These are phyloP conservation scores for Psittacula cyanocephala DNA, from an alignment of 2,113 vertebrate genomes.

Conservation along the genomic window DNA sequence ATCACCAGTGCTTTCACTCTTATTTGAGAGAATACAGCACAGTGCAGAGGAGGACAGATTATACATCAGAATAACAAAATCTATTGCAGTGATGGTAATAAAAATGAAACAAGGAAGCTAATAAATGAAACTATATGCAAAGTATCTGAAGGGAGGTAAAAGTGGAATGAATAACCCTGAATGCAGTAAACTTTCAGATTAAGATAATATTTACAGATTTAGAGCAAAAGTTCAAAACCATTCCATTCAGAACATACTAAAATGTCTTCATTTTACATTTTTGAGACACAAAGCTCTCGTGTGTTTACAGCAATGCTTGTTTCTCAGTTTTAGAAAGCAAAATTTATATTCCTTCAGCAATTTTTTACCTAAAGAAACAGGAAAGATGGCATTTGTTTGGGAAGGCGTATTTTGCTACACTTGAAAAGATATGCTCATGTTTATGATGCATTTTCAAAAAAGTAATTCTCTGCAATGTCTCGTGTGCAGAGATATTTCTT, in stretches of 20 bases:
- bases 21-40: not conserved
- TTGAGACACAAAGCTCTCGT: not conserved
- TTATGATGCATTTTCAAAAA: fast-evolving
- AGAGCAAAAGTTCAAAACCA: not conserved
- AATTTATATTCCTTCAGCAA: not conserved
- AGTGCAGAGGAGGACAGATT: not conserved
- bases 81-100: not conserved
- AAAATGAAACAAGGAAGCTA: not conserved
- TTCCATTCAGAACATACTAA: not conserved
- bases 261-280: not conserved
- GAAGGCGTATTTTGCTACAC: not conserved
- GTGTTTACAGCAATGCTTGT: not conserved
- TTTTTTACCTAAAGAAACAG: not conserved
- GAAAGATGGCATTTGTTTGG: not conserved
- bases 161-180: not conserved
- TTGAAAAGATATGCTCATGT: not conserved
- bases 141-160: not conserved
- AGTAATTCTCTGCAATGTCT: not conserved
- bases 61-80: not conserved
- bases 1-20: not conserved
- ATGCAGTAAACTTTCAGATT: not conserved
- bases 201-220: not conserved
- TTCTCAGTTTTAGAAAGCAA: not conserved
- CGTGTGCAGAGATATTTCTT: not conserved
- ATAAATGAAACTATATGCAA: not conserved